Evolutionary conservation across 2,113 vertebrate species (phyloP).

Genomic region (Ginglymostoma cirratum): DNA sequence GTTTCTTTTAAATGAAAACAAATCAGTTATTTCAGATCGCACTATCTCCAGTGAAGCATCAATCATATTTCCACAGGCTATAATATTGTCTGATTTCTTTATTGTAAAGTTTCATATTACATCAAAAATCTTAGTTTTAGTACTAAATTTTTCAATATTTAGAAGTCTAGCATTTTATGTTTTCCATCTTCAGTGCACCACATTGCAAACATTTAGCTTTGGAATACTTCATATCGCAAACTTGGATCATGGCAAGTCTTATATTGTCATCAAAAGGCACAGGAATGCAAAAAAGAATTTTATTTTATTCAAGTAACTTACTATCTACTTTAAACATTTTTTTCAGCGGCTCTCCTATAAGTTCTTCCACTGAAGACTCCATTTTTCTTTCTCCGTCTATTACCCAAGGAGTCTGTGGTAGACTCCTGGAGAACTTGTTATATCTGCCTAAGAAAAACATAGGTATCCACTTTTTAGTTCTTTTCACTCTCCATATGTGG

Average conservation of each 20-base stretch:
- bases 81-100: background rate
- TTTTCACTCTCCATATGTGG: background rate
- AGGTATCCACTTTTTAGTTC: background rate
- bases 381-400: slow-evolving; percentile 91
- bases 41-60: background rate
- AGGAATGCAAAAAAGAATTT: background rate
- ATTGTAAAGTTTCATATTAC: background rate
- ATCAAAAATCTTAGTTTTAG: background rate
- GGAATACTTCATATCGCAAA: background rate
- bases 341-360: slow-evolving; percentile 80
- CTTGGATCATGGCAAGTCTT: background rate
- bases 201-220: background rate
- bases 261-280: background rate
- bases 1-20: background rate
- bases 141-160: background rate
- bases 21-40: background rate
- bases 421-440: slow-evolving; percentile 88
- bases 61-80: background rate
- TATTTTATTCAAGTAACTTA: slow-evolving; percentile 49
- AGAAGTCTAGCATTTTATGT: background rate
- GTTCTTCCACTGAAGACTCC: slow-evolving; percentile 94
- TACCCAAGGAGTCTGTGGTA: slow-evolving; percentile 96
- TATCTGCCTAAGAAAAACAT: slow-evolving; percentile 70
- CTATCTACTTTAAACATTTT: slow-evolving; percentile 75
- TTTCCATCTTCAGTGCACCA: background rate